These are phyloP conservation scores for Chrysina gloriosa DNA, from an alignment of 2,888 invertebrate species.

Conservation along the genomic window DNA sequence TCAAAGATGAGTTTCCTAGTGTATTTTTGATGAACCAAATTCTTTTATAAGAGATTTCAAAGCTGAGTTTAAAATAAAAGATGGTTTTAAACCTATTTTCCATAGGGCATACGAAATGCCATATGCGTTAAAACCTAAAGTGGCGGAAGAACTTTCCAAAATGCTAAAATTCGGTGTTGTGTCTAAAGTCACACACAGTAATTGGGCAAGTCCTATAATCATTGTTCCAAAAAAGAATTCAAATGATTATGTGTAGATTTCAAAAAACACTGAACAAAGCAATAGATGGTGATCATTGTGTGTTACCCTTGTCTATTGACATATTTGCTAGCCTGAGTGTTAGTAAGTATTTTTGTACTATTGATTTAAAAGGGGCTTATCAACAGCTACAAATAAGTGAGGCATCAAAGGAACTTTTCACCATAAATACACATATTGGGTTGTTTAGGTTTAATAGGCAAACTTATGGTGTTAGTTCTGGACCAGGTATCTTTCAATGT, in stretches of 20 bases:
- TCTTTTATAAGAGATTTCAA: slow-evolving; percentile 33
- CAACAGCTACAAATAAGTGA: slow-evolving; percentile 51
- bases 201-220: slow-evolving; percentile 55
- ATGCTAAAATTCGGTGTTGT: too few relatives aligned
- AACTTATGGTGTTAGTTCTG: slow-evolving; percentile 52
- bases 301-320: slow-evolving; percentile 54
- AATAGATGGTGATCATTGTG: slow-evolving; percentile 52
- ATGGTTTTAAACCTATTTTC: slow-evolving; percentile 45
- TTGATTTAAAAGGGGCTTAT: slow-evolving; percentile 54
- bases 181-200: slow-evolving; percentile 42
- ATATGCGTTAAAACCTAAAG: slow-evolving; percentile 46
- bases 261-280: slow-evolving; percentile 51
- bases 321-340: slow-evolving; percentile 52
- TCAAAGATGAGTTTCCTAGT: neutral
- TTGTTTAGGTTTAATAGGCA: slow-evolving; percentile 51
- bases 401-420: slow-evolving; percentile 49
- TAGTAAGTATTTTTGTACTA: slow-evolving; percentile 49
- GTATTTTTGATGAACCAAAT: slow-evolving; percentile 25
- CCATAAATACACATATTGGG: slow-evolving; percentile 54
- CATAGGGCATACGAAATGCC: slow-evolving; percentile 49
- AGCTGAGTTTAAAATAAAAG: slow-evolving; percentile 40
- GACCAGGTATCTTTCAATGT: slow-evolving; percentile 53
- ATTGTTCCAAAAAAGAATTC: slow-evolving; percentile 51
- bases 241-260: slow-evolving; percentile 56
- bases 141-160: slow-evolving; percentile 46